phyloP scores from a whole-genome alignment of 2,888 invertebrate species.

The Dynastes grantii region DNA sequence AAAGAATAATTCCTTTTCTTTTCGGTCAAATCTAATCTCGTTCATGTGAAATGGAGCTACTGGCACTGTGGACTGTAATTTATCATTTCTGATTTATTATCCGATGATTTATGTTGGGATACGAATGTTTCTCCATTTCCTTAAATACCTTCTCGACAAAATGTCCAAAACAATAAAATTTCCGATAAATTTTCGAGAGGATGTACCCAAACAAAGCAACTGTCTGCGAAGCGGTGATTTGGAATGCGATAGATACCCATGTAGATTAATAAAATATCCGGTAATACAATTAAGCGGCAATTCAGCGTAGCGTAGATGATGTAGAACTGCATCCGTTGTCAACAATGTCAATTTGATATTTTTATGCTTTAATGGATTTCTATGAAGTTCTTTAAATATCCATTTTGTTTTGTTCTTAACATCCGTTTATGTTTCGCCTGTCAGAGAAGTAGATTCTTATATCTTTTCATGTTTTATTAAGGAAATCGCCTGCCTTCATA shows the following conservation, averaged over 20 bases:
- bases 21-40: conserved; percentile 21
- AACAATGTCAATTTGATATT: too few relatives aligned
- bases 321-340: neutral
- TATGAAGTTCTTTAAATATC: conserved; percentile 18
- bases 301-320: neutral
- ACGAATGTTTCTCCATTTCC: conserved; percentile 17
- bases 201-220: too few relatives aligned
- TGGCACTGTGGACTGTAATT: conserved; percentile 16
- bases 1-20: neutral
- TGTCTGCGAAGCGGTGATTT: neutral
- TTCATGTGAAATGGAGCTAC: conserved; percentile 8
- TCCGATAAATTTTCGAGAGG: neutral
- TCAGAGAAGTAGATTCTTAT: conserved; percentile 22
- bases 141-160: conserved; percentile 15
- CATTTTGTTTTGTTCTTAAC: conserved; percentile 3
- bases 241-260: too few relatives aligned
- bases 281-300: too few relatives aligned
- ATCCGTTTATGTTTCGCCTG: conserved; percentile 2
- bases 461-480: conserved; percentile 31
- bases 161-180: conserved; percentile 28
- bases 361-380: neutral
- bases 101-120: conserved; percentile 31
- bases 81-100: conserved; percentile 43
- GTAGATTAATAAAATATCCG: too few relatives aligned
- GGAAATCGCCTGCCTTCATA: conserved; percentile 18